Conservation (phyloP, 2,888 invertebrate genomes). For the Polyommatus iphigenia region DNA sequence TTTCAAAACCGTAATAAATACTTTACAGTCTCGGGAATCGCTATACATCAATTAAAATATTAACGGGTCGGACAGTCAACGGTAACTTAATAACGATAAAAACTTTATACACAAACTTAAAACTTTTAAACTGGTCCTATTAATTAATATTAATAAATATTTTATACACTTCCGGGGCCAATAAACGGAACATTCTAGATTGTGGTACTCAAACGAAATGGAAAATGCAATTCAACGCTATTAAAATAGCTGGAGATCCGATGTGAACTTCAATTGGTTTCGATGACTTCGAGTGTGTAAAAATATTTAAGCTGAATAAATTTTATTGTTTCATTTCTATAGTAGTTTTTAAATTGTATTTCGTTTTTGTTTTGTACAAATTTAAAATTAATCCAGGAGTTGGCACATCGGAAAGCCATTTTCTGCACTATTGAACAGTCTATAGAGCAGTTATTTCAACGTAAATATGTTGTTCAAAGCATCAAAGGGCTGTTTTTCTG, state of each 20-base stretch:
- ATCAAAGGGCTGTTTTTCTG: no score
- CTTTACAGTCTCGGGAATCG: background rate
- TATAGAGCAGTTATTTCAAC: no score
- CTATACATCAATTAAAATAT: background rate
- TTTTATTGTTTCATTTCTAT: background rate
- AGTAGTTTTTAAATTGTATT: background rate
- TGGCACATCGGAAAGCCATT: no score
- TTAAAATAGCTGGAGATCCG: conserved; percentile 23
- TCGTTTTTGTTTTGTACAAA: background rate
- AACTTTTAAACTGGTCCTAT: background rate
- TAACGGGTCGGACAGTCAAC: background rate
- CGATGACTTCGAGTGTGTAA: conserved; percentile 13
- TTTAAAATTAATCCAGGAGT: background rate
- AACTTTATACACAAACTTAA: background rate
- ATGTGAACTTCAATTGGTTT: background rate
- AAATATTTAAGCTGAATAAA: conserved; percentile 1
- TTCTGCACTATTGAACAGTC: no score
- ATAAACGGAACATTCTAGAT: conserved; percentile 6
- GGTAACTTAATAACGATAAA: background rate
- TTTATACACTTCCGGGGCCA: background rate
- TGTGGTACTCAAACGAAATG: background rate
- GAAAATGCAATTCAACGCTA: conserved; percentile 12
- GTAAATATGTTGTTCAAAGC: no score
- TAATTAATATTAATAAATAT: background rate
- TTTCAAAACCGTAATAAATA: background rate